A percentile compares a stretch with the other conserved stretches of the same genome.
Evolutionary conservation across 2,888 invertebrate genomes (phyloP).

Genomic region (Drosophila pegasa): DNA sequence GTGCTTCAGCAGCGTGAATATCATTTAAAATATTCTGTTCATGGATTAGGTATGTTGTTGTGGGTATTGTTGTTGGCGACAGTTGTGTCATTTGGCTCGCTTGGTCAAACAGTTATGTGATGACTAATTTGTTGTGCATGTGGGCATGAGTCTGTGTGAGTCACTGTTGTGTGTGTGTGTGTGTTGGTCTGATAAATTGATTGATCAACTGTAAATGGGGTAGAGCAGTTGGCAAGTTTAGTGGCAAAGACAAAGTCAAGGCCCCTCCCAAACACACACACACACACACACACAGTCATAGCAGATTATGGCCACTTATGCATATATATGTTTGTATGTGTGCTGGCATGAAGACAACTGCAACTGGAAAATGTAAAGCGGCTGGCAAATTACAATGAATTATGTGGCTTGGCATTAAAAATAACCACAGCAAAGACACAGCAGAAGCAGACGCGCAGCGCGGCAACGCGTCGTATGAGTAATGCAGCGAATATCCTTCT

Average conservation of each 20-base stretch:
- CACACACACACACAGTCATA: neutral
- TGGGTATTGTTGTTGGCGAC: conserved; percentile 34
- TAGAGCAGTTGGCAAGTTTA: conserved; percentile 28
- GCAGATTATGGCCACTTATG: conserved; percentile 6
- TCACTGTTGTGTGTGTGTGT: conserved; percentile 28
- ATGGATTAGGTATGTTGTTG: conserved; percentile 11
- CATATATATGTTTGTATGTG: neutral
- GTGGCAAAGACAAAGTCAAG: conserved; percentile 43
- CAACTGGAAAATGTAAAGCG: conserved; percentile 69
- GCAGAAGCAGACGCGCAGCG: conserved; percentile 15
- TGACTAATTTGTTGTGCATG: conserved; percentile 49
- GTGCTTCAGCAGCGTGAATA: conserved; percentile 4
- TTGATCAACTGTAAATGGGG: conserved; percentile 34
- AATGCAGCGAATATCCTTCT: conserved; percentile 41
- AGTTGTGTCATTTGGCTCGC: conserved; percentile 35
- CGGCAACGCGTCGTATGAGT: conserved; percentile 67
- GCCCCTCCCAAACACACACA: conserved; percentile 15
- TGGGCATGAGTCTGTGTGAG: conserved; percentile 15
- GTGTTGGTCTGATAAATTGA: conserved; percentile 38
- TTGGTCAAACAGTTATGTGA: conserved; percentile 38
- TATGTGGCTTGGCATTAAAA: conserved; percentile 77
- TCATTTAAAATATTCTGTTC: conserved; percentile 32
- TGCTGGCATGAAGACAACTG: conserved; percentile 49
- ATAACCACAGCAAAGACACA: conserved; percentile 54
- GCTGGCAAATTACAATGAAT: conserved; percentile 78